Conservation (phyloP, 2,113 vertebrate species). For the Pachypanchax playfairii region DNA sequence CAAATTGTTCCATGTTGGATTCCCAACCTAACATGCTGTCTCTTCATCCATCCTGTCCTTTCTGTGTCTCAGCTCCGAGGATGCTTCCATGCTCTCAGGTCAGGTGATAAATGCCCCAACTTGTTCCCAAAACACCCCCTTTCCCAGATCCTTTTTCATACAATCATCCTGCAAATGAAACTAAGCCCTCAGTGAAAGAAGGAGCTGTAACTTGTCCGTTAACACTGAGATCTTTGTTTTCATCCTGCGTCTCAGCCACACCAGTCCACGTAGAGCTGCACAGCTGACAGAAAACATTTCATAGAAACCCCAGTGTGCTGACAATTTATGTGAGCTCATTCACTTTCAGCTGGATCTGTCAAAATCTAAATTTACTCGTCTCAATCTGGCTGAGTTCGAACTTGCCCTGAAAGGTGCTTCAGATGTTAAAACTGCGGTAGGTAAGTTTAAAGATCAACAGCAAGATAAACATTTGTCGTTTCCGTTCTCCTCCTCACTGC, state of each 20-base stretch:
- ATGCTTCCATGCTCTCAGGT: neutral
- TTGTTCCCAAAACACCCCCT: neutral
- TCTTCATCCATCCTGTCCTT: neutral
- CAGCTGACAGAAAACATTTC: neutral
- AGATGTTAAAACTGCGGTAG: slow-evolving; percentile 51
- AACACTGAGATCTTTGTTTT: slow-evolving; percentile 18
- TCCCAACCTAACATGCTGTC: too few relatives aligned
- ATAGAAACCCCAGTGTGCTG: neutral
- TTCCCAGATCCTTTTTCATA: neutral
- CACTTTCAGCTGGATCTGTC: slow-evolving; percentile 14
- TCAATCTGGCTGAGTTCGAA: slow-evolving; percentile 15
- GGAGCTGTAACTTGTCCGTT: slow-evolving; percentile 14
- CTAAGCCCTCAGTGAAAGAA: neutral
- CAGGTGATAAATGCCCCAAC: neutral
- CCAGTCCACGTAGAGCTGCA: neutral
- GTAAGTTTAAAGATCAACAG: slow-evolving; percentile 68
- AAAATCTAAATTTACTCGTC: slow-evolving; percentile 27
- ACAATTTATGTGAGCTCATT: neutral
- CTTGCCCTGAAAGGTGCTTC: slow-evolving; percentile 15
- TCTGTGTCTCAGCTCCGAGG: neutral
- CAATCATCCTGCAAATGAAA: slow-evolving; percentile 11
- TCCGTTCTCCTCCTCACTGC: slow-evolving; percentile 44
- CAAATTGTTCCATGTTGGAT: too few relatives aligned
- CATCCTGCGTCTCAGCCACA: neutral
- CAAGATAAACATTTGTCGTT: slow-evolving; percentile 59